Percentiles rank a stretch among this genome's conserved stretches.
These are phyloP conservation scores for Vulpes ferrilata DNA, from an alignment of 2,113 vertebrate species.

Conservation along the genomic window DNA sequence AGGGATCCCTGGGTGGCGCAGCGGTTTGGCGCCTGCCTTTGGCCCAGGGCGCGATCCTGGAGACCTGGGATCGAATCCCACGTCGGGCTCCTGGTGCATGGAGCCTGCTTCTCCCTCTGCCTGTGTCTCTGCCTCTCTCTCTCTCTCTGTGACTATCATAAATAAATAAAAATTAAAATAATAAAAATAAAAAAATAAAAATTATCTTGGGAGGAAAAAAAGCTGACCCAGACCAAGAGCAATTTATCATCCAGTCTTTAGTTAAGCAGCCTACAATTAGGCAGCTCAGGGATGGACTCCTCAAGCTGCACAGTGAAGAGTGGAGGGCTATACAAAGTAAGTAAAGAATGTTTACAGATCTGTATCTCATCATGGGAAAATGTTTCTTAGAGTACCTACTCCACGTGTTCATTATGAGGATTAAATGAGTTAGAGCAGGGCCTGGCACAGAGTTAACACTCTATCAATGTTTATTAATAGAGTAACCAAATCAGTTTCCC, in stretches of 20 bases:
- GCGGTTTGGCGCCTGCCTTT: too few species aligned
- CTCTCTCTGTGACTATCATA: too few species aligned
- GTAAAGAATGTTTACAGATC: slow-evolving; percentile 13
- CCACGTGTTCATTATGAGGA: neutral
- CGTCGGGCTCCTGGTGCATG: too few species aligned
- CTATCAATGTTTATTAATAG: slow-evolving; percentile 12
- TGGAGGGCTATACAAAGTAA: neutral
- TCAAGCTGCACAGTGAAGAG: neutral
- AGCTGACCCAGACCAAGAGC: neutral
- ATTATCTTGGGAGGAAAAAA: neutral
- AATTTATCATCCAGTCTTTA: neutral
- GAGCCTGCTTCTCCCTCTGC: too few species aligned
- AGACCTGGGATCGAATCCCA: too few species aligned
- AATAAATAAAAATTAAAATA: too few species aligned
- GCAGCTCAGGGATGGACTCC: neutral
- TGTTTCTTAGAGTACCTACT: neutral
- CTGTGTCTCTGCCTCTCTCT: too few species aligned
- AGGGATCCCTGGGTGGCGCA: neutral
- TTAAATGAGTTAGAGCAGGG: slow-evolving; percentile 51
- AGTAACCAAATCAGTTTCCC: slow-evolving; percentile 37
- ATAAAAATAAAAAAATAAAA: neutral
- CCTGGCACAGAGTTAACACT: neutral
- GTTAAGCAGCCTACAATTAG: neutral
- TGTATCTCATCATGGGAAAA: neutral
- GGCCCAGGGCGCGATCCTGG: too few species aligned